phyloP scores from a whole-genome alignment of 2,888 invertebrate species.

The Cyclophora punctaria region DNA sequence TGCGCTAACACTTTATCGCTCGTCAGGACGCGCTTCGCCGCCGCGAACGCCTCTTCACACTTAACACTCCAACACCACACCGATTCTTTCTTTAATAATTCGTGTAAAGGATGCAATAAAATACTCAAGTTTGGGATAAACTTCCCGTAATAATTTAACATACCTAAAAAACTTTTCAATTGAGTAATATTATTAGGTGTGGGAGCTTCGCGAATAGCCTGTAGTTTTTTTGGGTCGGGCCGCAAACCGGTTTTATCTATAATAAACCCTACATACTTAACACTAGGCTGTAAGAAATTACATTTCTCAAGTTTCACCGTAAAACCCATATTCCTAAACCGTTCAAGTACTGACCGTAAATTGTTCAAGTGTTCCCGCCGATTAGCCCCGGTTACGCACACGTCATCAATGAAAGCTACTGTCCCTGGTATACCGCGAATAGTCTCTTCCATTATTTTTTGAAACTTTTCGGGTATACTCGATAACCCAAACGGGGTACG shows the following conservation, averaged over 20 bases:
- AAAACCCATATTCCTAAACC: conserved; percentile 13
- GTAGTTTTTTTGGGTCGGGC: background rate
- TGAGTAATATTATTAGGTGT: conserved; percentile 9
- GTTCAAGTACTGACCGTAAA: conserved; percentile 8
- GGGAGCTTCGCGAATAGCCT: conserved; percentile 8
- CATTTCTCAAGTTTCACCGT: background rate
- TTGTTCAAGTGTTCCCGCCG: conserved; percentile 1
- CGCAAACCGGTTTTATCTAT: conserved; percentile 2
- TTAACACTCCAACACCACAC: too few relatives aligned
- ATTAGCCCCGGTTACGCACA: conserved; percentile 1
- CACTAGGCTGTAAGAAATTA: conserved; percentile 16
- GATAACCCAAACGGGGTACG: background rate
- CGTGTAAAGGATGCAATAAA: too few relatives aligned
- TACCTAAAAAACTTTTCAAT: conserved; percentile 13
- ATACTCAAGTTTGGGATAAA: too few relatives aligned
- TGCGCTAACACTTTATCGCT: background rate
- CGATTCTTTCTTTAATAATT: too few relatives aligned
- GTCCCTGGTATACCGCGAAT: conserved; percentile 4
- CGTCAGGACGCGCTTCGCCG: background rate
- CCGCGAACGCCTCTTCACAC: background rate
- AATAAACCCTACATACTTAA: conserved; percentile 16
- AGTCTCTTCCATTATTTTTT: background rate
- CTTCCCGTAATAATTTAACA: conserved; percentile 17
- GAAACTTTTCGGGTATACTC: background rate
- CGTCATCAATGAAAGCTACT: conserved; percentile 9